Conservation (phyloP, 1,140 invertebrate species). For the Lasioglossum baleicum region DNA sequence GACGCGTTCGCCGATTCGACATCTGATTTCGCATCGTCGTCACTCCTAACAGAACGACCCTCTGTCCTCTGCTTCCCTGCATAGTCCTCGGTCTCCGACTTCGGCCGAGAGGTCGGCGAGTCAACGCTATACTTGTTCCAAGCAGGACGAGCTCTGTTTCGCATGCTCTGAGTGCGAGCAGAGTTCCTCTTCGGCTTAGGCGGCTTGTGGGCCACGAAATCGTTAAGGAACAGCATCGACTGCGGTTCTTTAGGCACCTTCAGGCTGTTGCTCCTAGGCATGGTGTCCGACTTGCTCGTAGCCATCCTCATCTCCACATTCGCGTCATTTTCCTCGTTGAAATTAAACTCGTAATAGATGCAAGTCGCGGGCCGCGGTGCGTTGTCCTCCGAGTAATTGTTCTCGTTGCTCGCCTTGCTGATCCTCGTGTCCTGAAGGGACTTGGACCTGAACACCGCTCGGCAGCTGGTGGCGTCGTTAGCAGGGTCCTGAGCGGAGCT, state of each 20-base stretch:
- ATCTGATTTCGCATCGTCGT: slow-evolving; percentile 8
- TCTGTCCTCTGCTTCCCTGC: not conserved
- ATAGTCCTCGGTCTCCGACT: slow-evolving; percentile 30
- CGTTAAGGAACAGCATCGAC: slow-evolving; percentile 73
- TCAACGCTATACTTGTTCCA: slow-evolving; percentile 73
- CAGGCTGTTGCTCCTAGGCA: slow-evolving; percentile 58
- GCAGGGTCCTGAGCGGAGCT: slow-evolving; percentile 3
- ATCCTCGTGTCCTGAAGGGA: slow-evolving; percentile 79
- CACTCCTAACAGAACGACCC: not conserved
- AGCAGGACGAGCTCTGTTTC: slow-evolving; percentile 68
- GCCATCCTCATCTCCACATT: slow-evolving; percentile 36
- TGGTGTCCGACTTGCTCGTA: slow-evolving; percentile 43
- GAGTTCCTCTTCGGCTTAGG: slow-evolving; percentile 77
- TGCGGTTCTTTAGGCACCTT: slow-evolving; percentile 66
- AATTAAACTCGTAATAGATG: slow-evolving; percentile 71
- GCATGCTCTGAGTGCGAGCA: slow-evolving; percentile 72
- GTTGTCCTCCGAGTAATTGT: slow-evolving; percentile 46
- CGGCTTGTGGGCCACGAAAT: slow-evolving; percentile 79
- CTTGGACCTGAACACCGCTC: slow-evolving; percentile 77
- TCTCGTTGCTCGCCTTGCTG: slow-evolving; percentile 52
- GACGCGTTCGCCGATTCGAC: not conserved
- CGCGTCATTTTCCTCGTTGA: slow-evolving; percentile 59
- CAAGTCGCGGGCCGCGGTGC: slow-evolving; percentile 59
- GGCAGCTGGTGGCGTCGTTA: slow-evolving; percentile 32
- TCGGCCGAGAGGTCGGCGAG: slow-evolving; percentile 30